Evolutionary conservation across 2,888 invertebrate genomes (phyloP).

Genomic region (Hymenopus coronatus): DNA sequence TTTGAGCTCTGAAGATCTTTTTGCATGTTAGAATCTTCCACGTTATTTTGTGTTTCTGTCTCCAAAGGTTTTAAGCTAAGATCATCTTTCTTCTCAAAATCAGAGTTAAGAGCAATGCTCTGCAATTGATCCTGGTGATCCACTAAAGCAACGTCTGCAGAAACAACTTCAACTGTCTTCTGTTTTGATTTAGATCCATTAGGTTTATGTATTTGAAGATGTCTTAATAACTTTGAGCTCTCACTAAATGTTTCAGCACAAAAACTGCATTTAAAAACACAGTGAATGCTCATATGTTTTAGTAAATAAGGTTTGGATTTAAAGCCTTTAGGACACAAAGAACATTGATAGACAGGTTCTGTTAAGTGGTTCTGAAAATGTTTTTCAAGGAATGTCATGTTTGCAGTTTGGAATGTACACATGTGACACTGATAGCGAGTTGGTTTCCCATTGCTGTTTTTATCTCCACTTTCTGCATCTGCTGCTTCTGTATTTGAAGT

Average conservation of each 20-base stretch:
- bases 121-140: not conserved
- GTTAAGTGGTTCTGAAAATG: conserved; percentile 21
- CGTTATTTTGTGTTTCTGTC: not conserved
- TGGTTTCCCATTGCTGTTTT: not conserved
- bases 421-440: conserved; percentile 25
- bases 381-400: conserved; percentile 23
- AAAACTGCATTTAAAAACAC: conserved; percentile 27
- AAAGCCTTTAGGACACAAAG: conserved; percentile 26
- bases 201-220: not conserved
- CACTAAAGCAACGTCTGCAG: not conserved
- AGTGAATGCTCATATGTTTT: conserved; percentile 19
- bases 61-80: not conserved
- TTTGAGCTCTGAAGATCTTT: conserved; percentile 11
- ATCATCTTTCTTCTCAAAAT: not conserved
- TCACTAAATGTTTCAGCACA: conserved; percentile 21
- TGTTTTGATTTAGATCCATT: not conserved
- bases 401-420: conserved; percentile 21
- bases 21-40: not conserved
- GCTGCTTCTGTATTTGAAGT: not conserved
- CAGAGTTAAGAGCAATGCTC: not conserved
- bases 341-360: conserved; percentile 18
- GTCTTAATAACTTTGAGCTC: conserved; percentile 17
- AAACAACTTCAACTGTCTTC: no score
- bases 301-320: conserved; percentile 9
- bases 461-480: not conserved